Evolutionary conservation across 2,888 invertebrate genomes (phyloP).

Genomic region (Tortrix viridana): DNA sequence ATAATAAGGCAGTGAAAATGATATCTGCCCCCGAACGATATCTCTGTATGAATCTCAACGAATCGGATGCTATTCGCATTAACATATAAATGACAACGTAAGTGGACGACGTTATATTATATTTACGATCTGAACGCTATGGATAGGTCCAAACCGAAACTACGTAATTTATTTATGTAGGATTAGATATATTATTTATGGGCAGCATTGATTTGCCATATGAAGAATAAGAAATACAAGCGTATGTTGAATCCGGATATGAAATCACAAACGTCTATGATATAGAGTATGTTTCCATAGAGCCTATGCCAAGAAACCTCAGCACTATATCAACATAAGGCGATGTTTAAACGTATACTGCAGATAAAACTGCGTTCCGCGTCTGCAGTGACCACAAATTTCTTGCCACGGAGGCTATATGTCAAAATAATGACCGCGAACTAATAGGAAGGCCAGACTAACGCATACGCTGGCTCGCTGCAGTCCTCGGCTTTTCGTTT

Average conservation of each 20-base stretch:
- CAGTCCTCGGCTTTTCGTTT: constrained; percentile 20
- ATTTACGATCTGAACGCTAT: constrained; percentile 62
- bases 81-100: constrained; percentile 83
- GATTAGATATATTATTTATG: constrained; percentile 28
- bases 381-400: constrained; percentile 79
- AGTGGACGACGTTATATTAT: constrained; percentile 75
- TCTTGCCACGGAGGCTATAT: constrained; percentile 70
- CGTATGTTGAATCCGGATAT: background rate
- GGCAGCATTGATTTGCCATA: constrained; percentile 19
- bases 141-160: constrained; percentile 20
- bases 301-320: constrained; percentile 54
- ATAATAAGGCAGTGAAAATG: constrained; percentile 83
- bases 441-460: constrained; percentile 60
- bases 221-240: background rate
- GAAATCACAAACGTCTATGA: constrained; percentile 16
- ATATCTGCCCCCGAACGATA: constrained; percentile 78
- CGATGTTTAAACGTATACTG: constrained; percentile 72
- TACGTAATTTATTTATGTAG: constrained; percentile 21
- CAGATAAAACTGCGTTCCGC: constrained; percentile 72
- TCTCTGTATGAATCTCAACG: constrained; percentile 77
- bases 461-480: constrained; percentile 28
- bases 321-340: constrained; percentile 64
- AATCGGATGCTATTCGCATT: constrained; percentile 73
- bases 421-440: constrained; percentile 80
- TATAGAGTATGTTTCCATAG: constrained; percentile 7